These are phyloP conservation scores for Mycteria americana DNA, from an alignment of 2,797 vertebrate genomes.

Conservation along the genomic window DNA sequence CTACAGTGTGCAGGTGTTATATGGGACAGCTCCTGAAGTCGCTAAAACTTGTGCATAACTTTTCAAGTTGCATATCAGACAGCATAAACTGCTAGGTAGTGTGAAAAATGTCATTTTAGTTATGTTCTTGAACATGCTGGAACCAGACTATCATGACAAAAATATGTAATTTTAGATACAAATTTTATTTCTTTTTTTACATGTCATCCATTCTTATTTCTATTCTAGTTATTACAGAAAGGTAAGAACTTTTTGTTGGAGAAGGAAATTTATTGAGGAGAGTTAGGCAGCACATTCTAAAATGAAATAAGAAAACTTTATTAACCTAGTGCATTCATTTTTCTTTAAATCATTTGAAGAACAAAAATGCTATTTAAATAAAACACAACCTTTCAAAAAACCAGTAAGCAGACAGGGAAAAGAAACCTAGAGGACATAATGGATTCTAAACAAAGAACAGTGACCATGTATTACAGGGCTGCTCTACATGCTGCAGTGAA, in stretches of 20 bases:
- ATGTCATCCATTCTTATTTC: constrained; percentile 17
- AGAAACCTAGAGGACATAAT: neutral
- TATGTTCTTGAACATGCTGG: neutral
- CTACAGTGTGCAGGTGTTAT: neutral
- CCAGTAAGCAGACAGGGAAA: neutral
- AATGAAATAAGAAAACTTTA: constrained; percentile 4
- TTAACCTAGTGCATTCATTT: neutral
- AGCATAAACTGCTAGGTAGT: neutral
- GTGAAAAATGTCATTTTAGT: neutral
- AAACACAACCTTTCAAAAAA: neutral
- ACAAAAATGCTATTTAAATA: neutral
- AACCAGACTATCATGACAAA: constrained; percentile 43
- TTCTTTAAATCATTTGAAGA: neutral
- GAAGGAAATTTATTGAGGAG: neutral
- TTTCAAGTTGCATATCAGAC: neutral
- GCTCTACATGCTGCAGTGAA: neutral
- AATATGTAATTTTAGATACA: neutral
- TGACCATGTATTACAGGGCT: neutral
- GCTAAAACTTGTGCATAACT: neutral
- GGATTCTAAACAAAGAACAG: neutral
- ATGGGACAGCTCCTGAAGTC: neutral
- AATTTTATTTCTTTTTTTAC: constrained; percentile 39
- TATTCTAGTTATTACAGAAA: constrained; percentile 43
- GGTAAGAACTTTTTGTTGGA: neutral
- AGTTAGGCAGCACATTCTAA: constrained; percentile 1